phyloP scores from a whole-genome alignment of 2,888 invertebrate genomes.

The Temnothorax ravouxi region DNA sequence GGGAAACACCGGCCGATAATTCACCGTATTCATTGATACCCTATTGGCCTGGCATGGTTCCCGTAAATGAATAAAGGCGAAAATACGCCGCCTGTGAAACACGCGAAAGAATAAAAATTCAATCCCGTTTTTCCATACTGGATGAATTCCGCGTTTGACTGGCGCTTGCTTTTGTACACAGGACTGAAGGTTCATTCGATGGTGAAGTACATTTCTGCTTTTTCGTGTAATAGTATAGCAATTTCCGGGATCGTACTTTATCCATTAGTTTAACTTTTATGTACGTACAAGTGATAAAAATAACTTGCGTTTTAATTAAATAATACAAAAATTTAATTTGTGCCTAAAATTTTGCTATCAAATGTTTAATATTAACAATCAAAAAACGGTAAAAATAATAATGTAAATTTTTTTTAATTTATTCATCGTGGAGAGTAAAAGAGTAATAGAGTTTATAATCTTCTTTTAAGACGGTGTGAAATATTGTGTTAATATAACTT shows the following conservation, averaged over 20 bases:
- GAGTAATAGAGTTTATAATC: background rate
- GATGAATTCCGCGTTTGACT: constrained; percentile 50
- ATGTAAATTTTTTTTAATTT: background rate
- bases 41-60: constrained; percentile 66
- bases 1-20: constrained; percentile 56
- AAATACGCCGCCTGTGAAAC: constrained; percentile 57
- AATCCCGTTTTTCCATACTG: constrained; percentile 56
- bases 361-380: background rate
- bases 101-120: constrained; percentile 61
- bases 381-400: background rate
- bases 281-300: background rate
- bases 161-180: constrained; percentile 9
- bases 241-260: constrained; percentile 12
- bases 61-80: constrained; percentile 67
- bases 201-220: constrained; percentile 5
- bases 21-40: constrained; percentile 66
- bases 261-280: background rate
- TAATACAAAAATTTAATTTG: background rate
- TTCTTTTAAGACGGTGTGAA: background rate
- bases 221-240: background rate
- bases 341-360: background rate
- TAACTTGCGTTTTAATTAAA: background rate
- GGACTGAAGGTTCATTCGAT: background rate
- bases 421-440: background rate
- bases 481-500: constrained; percentile 10